Base-by-base conservation (phyloP, 2,113 vertebrate genomes). In the Progne subis region DNA sequence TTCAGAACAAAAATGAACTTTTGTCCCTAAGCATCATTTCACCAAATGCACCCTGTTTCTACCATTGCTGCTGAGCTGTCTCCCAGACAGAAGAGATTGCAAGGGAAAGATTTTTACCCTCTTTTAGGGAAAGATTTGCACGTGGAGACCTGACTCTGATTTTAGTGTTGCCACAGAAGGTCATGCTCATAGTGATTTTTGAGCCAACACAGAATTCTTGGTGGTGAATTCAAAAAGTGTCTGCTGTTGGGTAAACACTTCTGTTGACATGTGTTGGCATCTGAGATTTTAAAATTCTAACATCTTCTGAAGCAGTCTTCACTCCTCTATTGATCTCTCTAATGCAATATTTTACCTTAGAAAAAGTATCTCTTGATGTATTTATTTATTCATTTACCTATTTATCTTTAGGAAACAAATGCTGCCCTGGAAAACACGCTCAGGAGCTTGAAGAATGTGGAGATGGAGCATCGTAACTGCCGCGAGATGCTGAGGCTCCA, bases 381-480 rank as follows among this genome's bases (percentile, higher is more conserved):
- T 44, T 77, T 39, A 28, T 67, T 44, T 61, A 24, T 56, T 70
- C 2, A 25, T 37, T 44, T 53, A 14, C 26, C 32, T 32, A 1
- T 44, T 31, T 71, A 18, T 52, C 17, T 61, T 50, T 44, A 98
- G 98, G 97, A 98, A 12, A 98, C 98, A 47, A 97, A 98, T 57
- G 97, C 89, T 79, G 96, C 96, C 5, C 77, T 99, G 81, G 89
- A 98, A 85, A 97, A 95, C 53, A 61, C 96, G 49, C 41, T 50
- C 8, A 95, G 92, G 75, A 98, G 97, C 77, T 53, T 98, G 75
- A 96, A 96, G 70, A 83, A 97, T 20, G 14, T 97, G 82, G 96
- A 98, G 91, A 31, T 59, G 14, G 98, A 98, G 49, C 94, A 96
- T 21, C 88, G 64, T 24, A 83, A 75, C 29, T 97, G 97, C 34